Base-by-base conservation (phyloP, 2,888 invertebrate species). In the Drosophila trichaetosa region DNA sequence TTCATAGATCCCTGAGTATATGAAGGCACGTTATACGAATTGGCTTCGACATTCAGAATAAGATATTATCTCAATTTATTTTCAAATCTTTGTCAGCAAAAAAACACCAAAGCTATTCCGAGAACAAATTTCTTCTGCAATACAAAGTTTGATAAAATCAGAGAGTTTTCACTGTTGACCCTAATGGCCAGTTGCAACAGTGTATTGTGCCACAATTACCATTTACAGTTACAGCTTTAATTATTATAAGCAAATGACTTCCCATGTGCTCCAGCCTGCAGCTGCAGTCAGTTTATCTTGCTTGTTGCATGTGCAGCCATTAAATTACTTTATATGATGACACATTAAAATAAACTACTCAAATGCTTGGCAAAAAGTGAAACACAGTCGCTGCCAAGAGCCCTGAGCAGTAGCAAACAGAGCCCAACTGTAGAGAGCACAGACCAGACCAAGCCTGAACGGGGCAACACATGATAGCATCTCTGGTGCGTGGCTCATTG, bases 291-390 rank as follows among this genome's bases (percentile, higher is more conserved):
- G 52, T 77, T 74, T 78, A 67, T 79, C 67, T 54, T 42, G 84
- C 84, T 84, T 83, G 82, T 83, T 83, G 83, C 82, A 83, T 73
- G 76, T 56, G 48, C 36, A 73, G 64, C 69, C 71, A 82, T 85
- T 76, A 86, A 90, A 87, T 90, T 83, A 87, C 86, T 90, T 87
- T 88, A 86, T 80, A 86, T 73, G 79, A 80, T 80, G 77, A 75
- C 80, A 74, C 85, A 89, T 87, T 80, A 89, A 87, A 84, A 72
- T 67, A 77, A 82, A 80, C 75, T 74, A 69, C 63, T 59, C 57
- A 60, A 69, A 70, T 60, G 69, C 58, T 68, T 58, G 65, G 64
- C 61, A 56, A 51, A 53, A 65, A 66, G 36, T 60, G 56, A 51
- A 65, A 54, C 31, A 40, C 65, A 66, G 59, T 18, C 58, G 49